A percentile compares a stretch with the other conserved stretches of the same genome.
These are phyloP conservation scores for Acipenser transmontanus DNA, from an alignment of 2,797 vertebrate species.

Conservation along the genomic window DNA sequence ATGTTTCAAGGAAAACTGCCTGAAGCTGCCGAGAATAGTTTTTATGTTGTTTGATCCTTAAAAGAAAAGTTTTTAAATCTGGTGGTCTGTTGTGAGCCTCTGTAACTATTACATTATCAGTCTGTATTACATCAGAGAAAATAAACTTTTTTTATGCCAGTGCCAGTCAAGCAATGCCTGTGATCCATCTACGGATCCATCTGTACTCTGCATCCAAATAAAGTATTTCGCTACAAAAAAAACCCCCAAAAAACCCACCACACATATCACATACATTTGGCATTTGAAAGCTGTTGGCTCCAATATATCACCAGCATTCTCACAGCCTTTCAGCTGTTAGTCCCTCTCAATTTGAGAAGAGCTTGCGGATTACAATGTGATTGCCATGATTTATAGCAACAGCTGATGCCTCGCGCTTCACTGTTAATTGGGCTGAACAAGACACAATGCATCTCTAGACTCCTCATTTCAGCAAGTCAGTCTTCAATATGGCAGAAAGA, in stretches of 20 bases:
- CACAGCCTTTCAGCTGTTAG: conserved; percentile 8
- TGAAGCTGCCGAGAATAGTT: no score
- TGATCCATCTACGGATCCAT: no score
- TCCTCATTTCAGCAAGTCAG: neutral
- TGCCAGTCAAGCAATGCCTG: no score
- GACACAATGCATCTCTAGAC: neutral
- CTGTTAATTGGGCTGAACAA: conserved; percentile 17
- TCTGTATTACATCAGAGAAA: no score
- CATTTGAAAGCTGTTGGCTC: conserved; percentile 5
- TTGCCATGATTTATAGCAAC: conserved; percentile 20
- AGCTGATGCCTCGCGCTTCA: conserved; percentile 20
- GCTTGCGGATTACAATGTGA: neutral
- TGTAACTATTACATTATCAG: no score
- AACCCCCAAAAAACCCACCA: conserved; percentile 15
- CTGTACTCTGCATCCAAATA: no score
- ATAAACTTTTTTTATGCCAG: no score
- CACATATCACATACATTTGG: conserved; percentile 10
- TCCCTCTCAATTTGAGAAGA: conserved; percentile 1
- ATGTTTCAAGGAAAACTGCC: no score
- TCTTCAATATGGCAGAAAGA: neutral
- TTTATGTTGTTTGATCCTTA: no score
- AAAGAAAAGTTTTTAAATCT: no score
- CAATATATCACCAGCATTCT: conserved; percentile 5
- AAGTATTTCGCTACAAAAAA: conserved; percentile 27
- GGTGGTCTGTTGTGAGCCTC: no score